Evolutionary conservation across 2,888 invertebrate species (phyloP).

Genomic region (Orthonychiurus folsomi): DNA sequence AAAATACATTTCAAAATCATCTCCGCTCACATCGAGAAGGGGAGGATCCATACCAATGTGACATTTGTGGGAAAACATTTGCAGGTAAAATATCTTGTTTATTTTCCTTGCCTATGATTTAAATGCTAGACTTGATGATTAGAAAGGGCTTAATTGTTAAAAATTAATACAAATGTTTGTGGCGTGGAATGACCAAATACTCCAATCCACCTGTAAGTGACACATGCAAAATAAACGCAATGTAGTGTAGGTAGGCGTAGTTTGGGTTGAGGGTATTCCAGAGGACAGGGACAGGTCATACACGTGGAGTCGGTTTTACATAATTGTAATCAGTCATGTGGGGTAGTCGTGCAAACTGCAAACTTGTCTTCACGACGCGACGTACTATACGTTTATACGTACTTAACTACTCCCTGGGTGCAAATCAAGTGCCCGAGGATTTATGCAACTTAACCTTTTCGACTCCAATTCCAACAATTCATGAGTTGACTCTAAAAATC

Average conservation of each 20-base stretch:
- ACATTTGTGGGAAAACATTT: constrained; percentile 82
- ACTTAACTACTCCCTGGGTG: neutral
- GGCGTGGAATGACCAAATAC: too few species aligned
- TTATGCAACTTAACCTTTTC: too few species aligned
- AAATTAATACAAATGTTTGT: too few species aligned
- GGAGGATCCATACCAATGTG: constrained; percentile 72
- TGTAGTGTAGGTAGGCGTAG: too few species aligned
- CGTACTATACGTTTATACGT: neutral
- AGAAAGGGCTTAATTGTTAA: neutral
- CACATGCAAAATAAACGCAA: neutral
- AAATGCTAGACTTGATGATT: neutral
- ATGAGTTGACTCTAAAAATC: neutral
- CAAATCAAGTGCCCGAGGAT: neutral
- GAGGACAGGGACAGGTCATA: constrained; percentile 5
- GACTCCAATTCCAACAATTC: constrained; percentile 1
- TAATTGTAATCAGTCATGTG: neutral
- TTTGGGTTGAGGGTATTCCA: neutral
- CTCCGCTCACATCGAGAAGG: constrained; percentile 51
- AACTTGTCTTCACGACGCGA: too few species aligned
- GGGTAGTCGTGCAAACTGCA: neutral
- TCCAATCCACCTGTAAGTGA: neutral
- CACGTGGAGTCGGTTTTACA: constrained; percentile 5
- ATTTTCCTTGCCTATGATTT: neutral
- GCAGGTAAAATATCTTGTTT: constrained; percentile 46
- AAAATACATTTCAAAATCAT: constrained; percentile 64